Evolutionary conservation across 2,797 vertebrate genomes (phyloP).

Genomic region (Chelidonichthys spinosus): DNA sequence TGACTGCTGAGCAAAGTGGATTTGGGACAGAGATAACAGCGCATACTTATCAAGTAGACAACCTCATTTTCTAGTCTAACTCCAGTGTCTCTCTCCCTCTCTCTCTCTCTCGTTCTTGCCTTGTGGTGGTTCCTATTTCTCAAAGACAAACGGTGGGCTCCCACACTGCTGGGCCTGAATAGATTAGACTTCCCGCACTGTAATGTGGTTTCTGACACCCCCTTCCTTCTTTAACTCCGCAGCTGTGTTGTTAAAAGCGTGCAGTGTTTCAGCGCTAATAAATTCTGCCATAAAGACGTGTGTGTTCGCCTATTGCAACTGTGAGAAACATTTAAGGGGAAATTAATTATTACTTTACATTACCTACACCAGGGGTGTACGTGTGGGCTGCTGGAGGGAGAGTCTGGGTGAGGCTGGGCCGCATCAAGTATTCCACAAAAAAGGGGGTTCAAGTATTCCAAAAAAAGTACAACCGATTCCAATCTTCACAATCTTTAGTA

Average conservation of each 20-base stretch:
- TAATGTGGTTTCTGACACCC: slow-evolving; percentile 69
- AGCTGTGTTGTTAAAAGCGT: slow-evolving; percentile 39
- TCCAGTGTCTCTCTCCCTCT: slow-evolving; percentile 31
- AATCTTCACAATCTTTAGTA: too few relatives aligned
- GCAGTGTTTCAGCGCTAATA: slow-evolving; percentile 31
- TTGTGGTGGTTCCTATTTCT: slow-evolving; percentile 58
- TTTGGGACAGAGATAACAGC: slow-evolving; percentile 74
- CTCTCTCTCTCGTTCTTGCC: slow-evolving; percentile 37
- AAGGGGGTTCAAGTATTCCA: too few relatives aligned
- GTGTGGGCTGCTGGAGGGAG: too few relatives aligned
- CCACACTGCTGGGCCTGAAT: slow-evolving; percentile 45
- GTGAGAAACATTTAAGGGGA: slow-evolving; percentile 8
- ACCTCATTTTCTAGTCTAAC: slow-evolving; percentile 74
- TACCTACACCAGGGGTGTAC: too few relatives aligned
- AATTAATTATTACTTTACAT: slow-evolving; percentile 3
- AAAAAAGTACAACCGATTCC: too few relatives aligned
- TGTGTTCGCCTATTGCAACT: slow-evolving; percentile 10
- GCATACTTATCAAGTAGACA: slow-evolving; percentile 79
- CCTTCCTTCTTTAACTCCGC: slow-evolving; percentile 31
- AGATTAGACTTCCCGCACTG: slow-evolving; percentile 62
- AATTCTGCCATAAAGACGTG: slow-evolving; percentile 15
- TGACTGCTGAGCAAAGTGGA: slow-evolving; percentile 78
- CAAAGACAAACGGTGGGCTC: slow-evolving; percentile 56
- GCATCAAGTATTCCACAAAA: too few relatives aligned
- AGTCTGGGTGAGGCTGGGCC: too few relatives aligned